A percentile compares a stretch with the other conserved stretches of the same genome.
Evolutionary conservation across 1,140 invertebrate genomes (phyloP).

Genomic region (Drosophila varians): DNA sequence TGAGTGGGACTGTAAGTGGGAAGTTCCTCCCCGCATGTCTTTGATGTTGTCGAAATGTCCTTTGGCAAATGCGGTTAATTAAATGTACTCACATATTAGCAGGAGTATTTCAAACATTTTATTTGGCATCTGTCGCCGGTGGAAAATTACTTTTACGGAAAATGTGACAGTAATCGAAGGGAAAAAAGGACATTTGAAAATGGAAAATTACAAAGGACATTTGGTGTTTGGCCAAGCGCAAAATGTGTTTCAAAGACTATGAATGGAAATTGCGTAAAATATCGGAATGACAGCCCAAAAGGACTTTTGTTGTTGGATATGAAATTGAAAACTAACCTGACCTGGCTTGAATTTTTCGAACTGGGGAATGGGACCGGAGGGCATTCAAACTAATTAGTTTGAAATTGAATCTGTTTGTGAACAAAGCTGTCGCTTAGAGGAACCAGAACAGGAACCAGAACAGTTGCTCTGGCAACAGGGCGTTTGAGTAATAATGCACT

Average conservation of each 20-base stretch:
- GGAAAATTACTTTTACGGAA: constrained; percentile 36
- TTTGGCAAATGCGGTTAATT: constrained; percentile 71
- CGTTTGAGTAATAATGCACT: constrained; percentile 33
- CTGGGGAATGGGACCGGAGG: neutral
- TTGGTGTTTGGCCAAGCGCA: constrained; percentile 22
- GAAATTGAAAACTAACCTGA: constrained; percentile 55
- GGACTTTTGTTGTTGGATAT: neutral
- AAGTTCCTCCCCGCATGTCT: constrained; percentile 28
- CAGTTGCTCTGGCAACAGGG: neutral
- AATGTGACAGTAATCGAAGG: neutral
- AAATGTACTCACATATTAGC: constrained; percentile 67
- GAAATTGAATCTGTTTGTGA: constrained; percentile 47
- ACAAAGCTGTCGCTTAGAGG: neutral
- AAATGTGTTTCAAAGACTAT: constrained; percentile 18
- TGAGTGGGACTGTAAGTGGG: no score
- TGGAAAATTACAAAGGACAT: constrained; percentile 29
- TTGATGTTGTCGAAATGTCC: constrained; percentile 56
- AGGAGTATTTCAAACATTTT: constrained; percentile 53
- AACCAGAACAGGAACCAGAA: neutral
- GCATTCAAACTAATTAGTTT: constrained; percentile 45
- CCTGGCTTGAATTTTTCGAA: constrained; percentile 10
- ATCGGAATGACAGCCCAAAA: constrained; percentile 4
- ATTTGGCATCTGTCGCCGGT: neutral
- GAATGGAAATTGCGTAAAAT: constrained; percentile 27
- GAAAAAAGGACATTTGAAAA: constrained; percentile 11